Percentiles rank a stretch among this genome's conserved stretches.
Evolutionary conservation across 1,140 invertebrate species (phyloP).

Genomic region (Drosophila kikkawai): DNA sequence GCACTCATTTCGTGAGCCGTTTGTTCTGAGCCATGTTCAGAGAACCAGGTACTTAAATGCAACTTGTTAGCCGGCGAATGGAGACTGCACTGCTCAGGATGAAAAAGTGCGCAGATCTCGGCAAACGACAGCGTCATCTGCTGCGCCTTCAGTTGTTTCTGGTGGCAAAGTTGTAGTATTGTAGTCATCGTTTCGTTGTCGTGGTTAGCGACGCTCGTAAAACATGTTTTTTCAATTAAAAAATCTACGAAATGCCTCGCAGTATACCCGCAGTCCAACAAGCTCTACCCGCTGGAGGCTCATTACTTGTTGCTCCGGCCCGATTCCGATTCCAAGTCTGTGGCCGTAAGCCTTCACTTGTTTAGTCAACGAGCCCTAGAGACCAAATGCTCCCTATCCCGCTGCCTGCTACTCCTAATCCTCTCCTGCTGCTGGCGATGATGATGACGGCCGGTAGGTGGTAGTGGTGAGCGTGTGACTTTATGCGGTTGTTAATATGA

Average conservation of each 20-base stretch:
- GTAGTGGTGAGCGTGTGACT: conserved; percentile 72
- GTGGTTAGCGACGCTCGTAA: conserved; percentile 80
- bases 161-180: conserved; percentile 36
- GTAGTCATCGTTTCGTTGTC: conserved; percentile 65
- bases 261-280: conserved; percentile 45
- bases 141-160: conserved; percentile 62
- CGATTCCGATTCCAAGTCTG: conserved; percentile 26
- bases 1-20: conserved; percentile 46
- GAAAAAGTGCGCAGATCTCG: conserved; percentile 70
- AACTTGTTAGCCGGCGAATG: conserved; percentile 55
- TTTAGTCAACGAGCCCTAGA: conserved; percentile 54
- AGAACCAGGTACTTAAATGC: conserved; percentile 60
- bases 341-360: conserved; percentile 51
- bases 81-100: conserved; percentile 25
- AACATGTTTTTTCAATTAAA: conserved; percentile 84
- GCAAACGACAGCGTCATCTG: conserved; percentile 79
- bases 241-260: conserved; percentile 79
- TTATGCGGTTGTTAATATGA: conserved; percentile 82
- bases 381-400: conserved; percentile 38
- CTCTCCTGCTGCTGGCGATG: conserved; percentile 22
- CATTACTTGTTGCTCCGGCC: conserved; percentile 46
- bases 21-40: conserved; percentile 35
- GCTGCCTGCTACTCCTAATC: conserved; percentile 11
- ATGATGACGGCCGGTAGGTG: conserved; percentile 53
- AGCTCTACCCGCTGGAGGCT: conserved; percentile 41